These are phyloP conservation scores for Drosophila nebulosa DNA, from an alignment of 1,140 invertebrate genomes.

Conservation along the genomic window DNA sequence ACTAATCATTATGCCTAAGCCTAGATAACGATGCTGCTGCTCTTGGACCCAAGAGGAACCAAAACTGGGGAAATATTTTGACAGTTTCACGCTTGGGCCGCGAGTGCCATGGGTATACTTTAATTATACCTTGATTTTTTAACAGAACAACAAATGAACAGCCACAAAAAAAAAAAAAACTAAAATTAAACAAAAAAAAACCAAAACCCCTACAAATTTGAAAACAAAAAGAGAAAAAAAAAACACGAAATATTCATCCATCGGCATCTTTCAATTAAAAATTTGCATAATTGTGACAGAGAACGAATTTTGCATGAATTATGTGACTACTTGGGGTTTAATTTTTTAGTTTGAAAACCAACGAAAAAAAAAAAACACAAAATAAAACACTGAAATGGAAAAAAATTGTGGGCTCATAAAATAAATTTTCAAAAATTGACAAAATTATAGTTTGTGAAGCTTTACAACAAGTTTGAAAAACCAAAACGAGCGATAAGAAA, in stretches of 20 bases:
- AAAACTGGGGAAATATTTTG: slow-evolving; percentile 62
- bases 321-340: slow-evolving; percentile 78
- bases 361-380: neutral
- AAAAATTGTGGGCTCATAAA: slow-evolving; percentile 72
- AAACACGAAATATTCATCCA: slow-evolving; percentile 26
- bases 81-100: slow-evolving; percentile 75
- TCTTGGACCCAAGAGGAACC: neutral
- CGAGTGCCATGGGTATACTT: slow-evolving; percentile 77
- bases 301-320: slow-evolving; percentile 74
- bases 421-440: slow-evolving; percentile 75
- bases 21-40: slow-evolving; percentile 60
- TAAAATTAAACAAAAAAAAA: slow-evolving; percentile 30
- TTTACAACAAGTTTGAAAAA: slow-evolving; percentile 60
- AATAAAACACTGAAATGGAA: slow-evolving; percentile 6
- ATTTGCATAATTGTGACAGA: slow-evolving; percentile 75
- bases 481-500: slow-evolving; percentile 29
- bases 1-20: slow-evolving; percentile 74
- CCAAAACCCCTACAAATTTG: slow-evolving; percentile 48
- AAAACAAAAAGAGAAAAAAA: slow-evolving; percentile 23
- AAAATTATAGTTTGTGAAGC: slow-evolving; percentile 70
- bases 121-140: slow-evolving; percentile 72
- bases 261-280: slow-evolving; percentile 71
- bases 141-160: slow-evolving; percentile 50
- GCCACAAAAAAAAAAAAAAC: slow-evolving; percentile 17
- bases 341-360: slow-evolving; percentile 48